Evolutionary conservation across 1,140 invertebrate species (phyloP), one percentile per base, ranked within the genome.

Genomic region (Nylanderia fulva): DNA sequence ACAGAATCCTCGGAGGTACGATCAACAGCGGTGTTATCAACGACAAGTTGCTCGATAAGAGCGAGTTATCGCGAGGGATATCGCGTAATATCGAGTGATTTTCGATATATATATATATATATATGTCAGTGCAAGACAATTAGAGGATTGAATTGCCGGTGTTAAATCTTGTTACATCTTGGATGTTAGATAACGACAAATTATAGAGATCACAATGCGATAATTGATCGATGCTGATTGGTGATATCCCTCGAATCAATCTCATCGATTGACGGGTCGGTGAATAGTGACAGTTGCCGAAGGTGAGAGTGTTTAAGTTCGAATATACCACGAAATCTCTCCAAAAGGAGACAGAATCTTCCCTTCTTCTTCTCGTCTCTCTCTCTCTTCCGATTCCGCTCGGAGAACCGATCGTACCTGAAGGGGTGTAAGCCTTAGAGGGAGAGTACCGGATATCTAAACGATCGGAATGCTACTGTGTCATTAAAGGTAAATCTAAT

Each of bases 291-390:
- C 91, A 92, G 91, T 92, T 87, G 84, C 72, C 77, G 75, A 84
- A 91, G 90, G 91, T 91, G 91, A 93, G 87, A 91, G 90, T 92
- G 90, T 91, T 90, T 76, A 88, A n/a, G 85, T 88, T 88, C 56
- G 39, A 79, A 52, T 33, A 29, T 48, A 61, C 36, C 36, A 42
- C 42, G 13, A 27, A 45, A 36, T 27, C 21, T 39, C 72, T 52
- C 6, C 0, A 2, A 76, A 48, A 48, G n/a, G n/a, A n/a, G n/a
- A 33, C 39, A 18, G 68, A 29, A 56, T 82, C 71, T 77, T 61
- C 76, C n/a, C 27, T 63, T 79, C 79, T 63, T 63, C 69, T 33
- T 86, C 75, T 63, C n/a, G n/a, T n/a, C n/a, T n/a, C n/a, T 63
- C 69, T 86, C 75, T 63, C 71, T 69, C 76, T 76, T 77, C 72